Base-by-base conservation (phyloP, 2,888 invertebrate species). In the Caenorhabditis zanzibari region DNA sequence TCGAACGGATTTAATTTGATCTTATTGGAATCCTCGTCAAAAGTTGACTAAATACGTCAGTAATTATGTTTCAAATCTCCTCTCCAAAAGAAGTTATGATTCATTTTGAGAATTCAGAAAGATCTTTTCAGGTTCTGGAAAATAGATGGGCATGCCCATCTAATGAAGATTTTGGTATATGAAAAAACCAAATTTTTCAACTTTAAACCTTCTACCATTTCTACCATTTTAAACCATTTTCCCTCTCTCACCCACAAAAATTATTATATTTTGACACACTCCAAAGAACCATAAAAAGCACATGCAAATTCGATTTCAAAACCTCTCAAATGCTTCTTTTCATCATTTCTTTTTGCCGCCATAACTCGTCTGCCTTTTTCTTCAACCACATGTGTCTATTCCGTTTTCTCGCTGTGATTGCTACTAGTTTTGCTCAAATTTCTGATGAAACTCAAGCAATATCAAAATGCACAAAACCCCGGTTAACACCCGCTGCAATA, bases 401-500 rank as follows among this genome's bases (percentile, higher is more conserved):
- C 47, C 75, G 47, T 41, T 75, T 75, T 54, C 44, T 77, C 22
- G 69, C 76, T 69, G 47, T 77, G 28, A 59, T 77, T 49, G 56
- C 47, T 16, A 58, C 59, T 9, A 49, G 58, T 49, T 59, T 75
- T 16, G 41, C 66, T 47, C 47, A 66, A 56, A 10, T 73, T 52
- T 41, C 49, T 22, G 52, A 72, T 58, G 19, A n/a, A 10, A 35
- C 10, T 61, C 41, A 14, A 24, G 5, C 14, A 12, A n/a, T 1
- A 2, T 14, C 26, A 4, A 59, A 63, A 54, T 77, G 77, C 35
- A 38, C 71, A n/a, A 61, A 72, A 16, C 64, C 79, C 14, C 35
- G 28, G 22, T 19, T 69, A n/a, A 76, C 82, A 16, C 76, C 82
- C 4, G 76, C 76, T 0, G 71, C 63, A 12, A 82, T 82, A 59